Evolutionary conservation across 2,888 invertebrate genomes (phyloP).

Genomic region (Apoda limacodes): DNA sequence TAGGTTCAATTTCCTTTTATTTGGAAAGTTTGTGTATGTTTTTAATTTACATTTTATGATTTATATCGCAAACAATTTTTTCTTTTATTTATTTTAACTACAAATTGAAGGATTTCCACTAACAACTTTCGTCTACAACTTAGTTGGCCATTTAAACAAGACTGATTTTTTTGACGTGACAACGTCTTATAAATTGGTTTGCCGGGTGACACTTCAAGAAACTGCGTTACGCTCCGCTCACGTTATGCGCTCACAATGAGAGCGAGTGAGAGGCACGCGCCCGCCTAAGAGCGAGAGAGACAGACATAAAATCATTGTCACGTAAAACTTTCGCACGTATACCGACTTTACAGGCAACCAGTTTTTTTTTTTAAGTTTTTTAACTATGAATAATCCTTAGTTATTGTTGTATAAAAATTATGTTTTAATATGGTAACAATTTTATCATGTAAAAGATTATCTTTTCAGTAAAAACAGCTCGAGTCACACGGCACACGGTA

Average conservation of each 20-base stretch:
- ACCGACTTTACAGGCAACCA: too few species aligned
- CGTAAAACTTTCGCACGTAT: too few species aligned
- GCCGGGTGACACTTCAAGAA: too few species aligned
- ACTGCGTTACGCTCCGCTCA: too few species aligned
- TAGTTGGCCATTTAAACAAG: conserved; percentile 70
- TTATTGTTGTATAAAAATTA: conserved; percentile 58
- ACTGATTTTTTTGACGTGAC: too few species aligned
- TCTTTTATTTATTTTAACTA: conserved; percentile 35
- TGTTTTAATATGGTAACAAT: conserved; percentile 62
- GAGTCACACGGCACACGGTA: too few species aligned
- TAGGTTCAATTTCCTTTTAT: too few species aligned
- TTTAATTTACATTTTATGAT: conserved; percentile 39
- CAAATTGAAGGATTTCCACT: conserved; percentile 45
- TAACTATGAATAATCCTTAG: conserved; percentile 60
- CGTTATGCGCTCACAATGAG: too few species aligned
- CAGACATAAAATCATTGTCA: too few species aligned
- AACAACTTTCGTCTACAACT: conserved; percentile 44
- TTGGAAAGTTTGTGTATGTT: conserved; percentile 34
- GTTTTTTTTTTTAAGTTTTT: conserved; percentile 59
- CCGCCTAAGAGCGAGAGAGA: too few species aligned
- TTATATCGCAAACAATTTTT: conserved; percentile 39
- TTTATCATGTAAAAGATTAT: conserved; percentile 68
- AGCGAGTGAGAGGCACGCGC: too few species aligned
- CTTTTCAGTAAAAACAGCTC: conserved; percentile 49
- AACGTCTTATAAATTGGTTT: too few species aligned